Base-by-base conservation (phyloP, 2,797 vertebrate genomes). In the Pygocentrus nattereri region DNA sequence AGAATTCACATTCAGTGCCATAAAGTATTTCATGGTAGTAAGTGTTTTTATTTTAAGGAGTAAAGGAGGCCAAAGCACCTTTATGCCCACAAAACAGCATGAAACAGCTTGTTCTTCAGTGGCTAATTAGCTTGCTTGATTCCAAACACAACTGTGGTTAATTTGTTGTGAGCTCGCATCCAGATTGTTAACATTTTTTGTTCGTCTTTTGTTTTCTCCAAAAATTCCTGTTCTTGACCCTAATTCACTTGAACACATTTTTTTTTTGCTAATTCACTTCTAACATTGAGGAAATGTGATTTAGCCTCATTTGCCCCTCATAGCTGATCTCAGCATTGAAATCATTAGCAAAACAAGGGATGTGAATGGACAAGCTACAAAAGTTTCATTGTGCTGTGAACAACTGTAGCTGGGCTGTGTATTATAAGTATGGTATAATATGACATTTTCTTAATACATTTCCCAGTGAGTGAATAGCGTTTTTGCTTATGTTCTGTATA, bases 121-220 rank as follows among this genome's bases (percentile, higher is more conserved):
- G 81, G 74, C 62, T 86, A 85, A 88, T 88, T 80, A 85, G 68
- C 76, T 34, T 47, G 72, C 70, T 79, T 59, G 19, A 31, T 76
- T 80, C 70, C 64, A 74, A 84, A 85, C 80, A 80, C 83, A 85
- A 82, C 75, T 74, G 70, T 78, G 72, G 61, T 78, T 88, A 83
- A 86, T 82, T 84, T 73, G 50, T 80, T 76, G 74, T 25, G 61
- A 69, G 70, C 64, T 85, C 11, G 34, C 27, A 30, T 78, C 85
- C 85, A 86, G 81, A 80, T 82, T 76, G 79, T 79, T 71, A 85
- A 83, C 76, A 71, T 67, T 82, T 76, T 30, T 7, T 19, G 23
- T 52, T 49, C 6, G 69, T 52, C 59, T 41, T 72, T 86, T 78
- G 44, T 80, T 86, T 79, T 82, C 34, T 76, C 56, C 52, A 62